These are phyloP conservation scores for Oopsacas minuta DNA, from an alignment of 37 sponge, comb jelly and placozoan species.

Conservation along the genomic window DNA sequence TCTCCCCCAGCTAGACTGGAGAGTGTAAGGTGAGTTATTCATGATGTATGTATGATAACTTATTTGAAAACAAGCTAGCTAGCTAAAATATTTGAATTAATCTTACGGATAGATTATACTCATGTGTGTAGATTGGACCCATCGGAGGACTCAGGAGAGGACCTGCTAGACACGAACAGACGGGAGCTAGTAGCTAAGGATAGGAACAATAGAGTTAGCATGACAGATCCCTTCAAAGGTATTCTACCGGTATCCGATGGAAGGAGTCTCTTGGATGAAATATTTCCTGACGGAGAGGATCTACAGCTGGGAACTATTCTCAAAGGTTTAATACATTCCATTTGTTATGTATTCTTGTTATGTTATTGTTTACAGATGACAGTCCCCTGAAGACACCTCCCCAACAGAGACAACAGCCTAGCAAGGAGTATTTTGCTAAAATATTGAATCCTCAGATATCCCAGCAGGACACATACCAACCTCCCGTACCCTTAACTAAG, in stretches of 20 bases:
- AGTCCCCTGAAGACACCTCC: neutral
- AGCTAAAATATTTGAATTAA: too few relatives aligned
- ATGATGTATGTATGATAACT: too few relatives aligned
- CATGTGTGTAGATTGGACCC: neutral
- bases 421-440: neutral
- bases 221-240: neutral
- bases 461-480: neutral
- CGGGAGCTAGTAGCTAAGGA: too few relatives aligned
- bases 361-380: neutral
- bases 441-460: neutral
- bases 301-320: neutral
- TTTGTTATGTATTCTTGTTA: too few relatives aligned
- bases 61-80: too few relatives aligned
- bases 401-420: neutral
- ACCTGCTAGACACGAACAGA: neutral
- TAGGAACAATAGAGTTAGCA: slow-evolving; percentile 12
- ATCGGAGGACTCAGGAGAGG: neutral
- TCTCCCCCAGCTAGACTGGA: neutral
- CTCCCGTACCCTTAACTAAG: neutral
- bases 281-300: slow-evolving; percentile 1
- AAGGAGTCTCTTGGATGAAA: neutral
- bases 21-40: neutral
- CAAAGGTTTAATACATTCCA: too few relatives aligned
- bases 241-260: neutral
- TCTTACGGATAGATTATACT: neutral